Evolutionary conservation across 2,113 vertebrate genomes (phyloP).

Genomic region (Trogon surrucura): DNA sequence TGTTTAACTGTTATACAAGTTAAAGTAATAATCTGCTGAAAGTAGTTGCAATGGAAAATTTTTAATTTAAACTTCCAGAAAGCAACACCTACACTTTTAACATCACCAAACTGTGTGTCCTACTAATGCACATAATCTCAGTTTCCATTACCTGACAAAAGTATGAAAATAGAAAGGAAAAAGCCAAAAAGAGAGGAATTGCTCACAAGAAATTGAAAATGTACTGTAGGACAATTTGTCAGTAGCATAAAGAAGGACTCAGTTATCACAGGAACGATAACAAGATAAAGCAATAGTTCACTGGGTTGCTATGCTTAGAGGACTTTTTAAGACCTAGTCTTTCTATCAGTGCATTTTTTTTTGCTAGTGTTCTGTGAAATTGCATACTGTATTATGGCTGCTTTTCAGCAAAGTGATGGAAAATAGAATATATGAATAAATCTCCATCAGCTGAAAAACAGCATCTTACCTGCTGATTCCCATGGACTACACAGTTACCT

Average conservation of each 20-base stretch:
- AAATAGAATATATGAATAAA: not conserved
- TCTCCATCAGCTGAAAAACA: not conserved
- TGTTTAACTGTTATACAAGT: slow-evolving; percentile 36
- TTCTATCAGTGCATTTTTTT: not conserved
- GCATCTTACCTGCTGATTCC: not conserved
- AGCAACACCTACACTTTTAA: slow-evolving; percentile 13
- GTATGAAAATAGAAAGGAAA: not conserved
- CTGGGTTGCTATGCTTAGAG: not conserved
- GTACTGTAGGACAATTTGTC: not conserved
- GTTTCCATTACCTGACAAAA: slow-evolving; percentile 44
- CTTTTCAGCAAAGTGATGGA: not conserved
- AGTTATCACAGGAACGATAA: not conserved
- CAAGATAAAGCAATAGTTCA: not conserved
- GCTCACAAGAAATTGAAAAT: not conserved
- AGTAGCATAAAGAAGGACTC: not conserved
- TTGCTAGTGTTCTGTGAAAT: not conserved
- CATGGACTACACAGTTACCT: not conserved
- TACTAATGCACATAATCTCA: slow-evolving; percentile 33
- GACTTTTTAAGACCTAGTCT: not conserved
- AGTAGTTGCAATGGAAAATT: slow-evolving; percentile 16
- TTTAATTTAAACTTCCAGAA: slow-evolving; percentile 61
- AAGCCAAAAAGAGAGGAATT: not conserved
- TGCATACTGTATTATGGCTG: not conserved
- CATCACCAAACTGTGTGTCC: not conserved
- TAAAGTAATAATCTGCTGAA: slow-evolving; percentile 57